Base-by-base conservation (phyloP, 2,797 vertebrate genomes). In the Erpetoichthys calabaricus region DNA sequence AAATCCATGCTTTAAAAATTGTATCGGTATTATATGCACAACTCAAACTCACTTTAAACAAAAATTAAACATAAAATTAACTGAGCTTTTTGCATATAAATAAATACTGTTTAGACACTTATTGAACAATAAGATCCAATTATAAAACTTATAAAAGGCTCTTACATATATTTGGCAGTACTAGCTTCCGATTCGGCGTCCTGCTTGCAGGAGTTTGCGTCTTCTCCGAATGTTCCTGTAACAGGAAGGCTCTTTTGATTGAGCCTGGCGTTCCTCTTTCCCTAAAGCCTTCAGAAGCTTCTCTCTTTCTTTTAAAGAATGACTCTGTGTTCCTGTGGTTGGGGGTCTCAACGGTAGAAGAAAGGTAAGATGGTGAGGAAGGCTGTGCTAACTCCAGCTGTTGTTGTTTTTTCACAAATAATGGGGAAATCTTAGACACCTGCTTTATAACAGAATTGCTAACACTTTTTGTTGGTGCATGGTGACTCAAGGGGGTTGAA, bases 141-240 rank as follows among this genome's bases (percentile, higher is more conserved):
- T 25, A 25, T 25, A 25, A 25, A 25, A 25, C 25, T 25, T 25
- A 25, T 25, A 51, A 9, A 51, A 51, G 8, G 47, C 47, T 46
- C 63, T 55, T 46, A 83, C 84, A 78, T 76, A 67, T 50, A 58
- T 4, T 44, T 56, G 61, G 46, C 53, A 55, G 63, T 25, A 25
- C 25, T 25, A 25, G 25, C 25, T 25, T 25, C 25, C 25, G 25
- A 25, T 25, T 25, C 25, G 25, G 25, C 1, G 25, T 25, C 25
- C 2, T 25, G 25, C 25, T 25, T 25, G 25, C 25, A 25, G 25
- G 25, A 58, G 56, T 3, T 9, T 43, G 46, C 42, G 55, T 45
- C 41, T 49, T n/a, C 7, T 2, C 47, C 7, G 47, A 49, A 49
- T 49, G 7, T 49, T 3, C 6, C 5, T 44, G 47, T 42, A 53